Base-by-base conservation (phyloP, 2,797 vertebrate species). In the Micromesistius poutassou region DNA sequence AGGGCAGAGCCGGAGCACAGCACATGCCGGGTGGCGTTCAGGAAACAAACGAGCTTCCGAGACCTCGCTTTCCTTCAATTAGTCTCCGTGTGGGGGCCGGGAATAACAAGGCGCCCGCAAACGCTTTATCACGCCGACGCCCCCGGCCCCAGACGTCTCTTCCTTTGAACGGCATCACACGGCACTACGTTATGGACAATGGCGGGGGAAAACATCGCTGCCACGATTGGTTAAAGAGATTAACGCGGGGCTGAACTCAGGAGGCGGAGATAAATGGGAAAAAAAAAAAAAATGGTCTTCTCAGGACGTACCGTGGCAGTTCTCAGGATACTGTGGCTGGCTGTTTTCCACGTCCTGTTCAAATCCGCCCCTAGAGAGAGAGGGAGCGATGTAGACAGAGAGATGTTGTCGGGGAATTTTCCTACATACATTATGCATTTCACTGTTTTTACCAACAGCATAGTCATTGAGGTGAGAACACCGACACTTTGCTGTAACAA, bases 281-380 rank as follows among this genome's bases (percentile, higher is more conserved):
- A 38, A 38, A 9, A 38, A 38, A 10, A 16, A 46, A 10, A 16
- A 14, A 46, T 13, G 1, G 50, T n/a, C 50, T 55, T 55, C 19
- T 6, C 6, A 19, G 16, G 50, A 55, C 94, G 93, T 89, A 97
- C 96, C 96, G 83, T 95, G 95, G 85, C 96, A 97, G 89, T 87
- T 92, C 38, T 94, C 93, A 0, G 91, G 89, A 30, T 93, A 89
- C 77, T 87, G 93, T 62, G 79, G 85, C 91, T 81, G 80, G 86
- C 91, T 85, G 68, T 86, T 91, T 87, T 93, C 94, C 75, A 95
- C 91, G 33, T 96, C 94, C 87, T 94, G 95, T 72, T 96, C 95
- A 74, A 95, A 94, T 22, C 91, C 93, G 33, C 85, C 88, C 85
- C 96, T 97, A 90, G 66, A 83, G 38, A 78, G 50, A 55, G 16